Evolutionary conservation across 2,113 vertebrate genomes (phyloP), one percentile per base, ranked within the genome.

Genomic region (Chauna torquata): DNA sequence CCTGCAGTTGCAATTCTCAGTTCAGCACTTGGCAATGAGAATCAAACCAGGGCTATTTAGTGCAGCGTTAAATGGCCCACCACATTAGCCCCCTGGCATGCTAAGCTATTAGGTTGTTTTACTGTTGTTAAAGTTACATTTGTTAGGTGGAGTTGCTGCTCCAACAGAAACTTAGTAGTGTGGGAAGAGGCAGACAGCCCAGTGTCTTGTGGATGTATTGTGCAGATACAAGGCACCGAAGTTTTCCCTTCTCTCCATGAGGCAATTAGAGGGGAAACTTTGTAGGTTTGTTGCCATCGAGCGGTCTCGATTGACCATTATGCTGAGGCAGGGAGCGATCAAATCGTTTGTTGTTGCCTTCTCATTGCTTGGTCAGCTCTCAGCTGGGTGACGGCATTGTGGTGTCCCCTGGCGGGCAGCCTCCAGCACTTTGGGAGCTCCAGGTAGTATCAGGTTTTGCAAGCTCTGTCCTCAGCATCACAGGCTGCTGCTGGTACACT

Each of bases 71-170:
- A 98, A 98, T 98, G 98, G 98, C 96, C 97, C 92, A 82, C 97
- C 97, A 93, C 98, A 98, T 98, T 98, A 98, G 98, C 98, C 98
- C 98, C 98, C 98, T 96, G 98, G 98, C 97, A 98, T 62, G 98
- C 97, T 28, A 90, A 98, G 97, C 98, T 98, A 98, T 98, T 98
- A 98, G 97, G 92, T 95, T 98, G 98, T 97, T 98, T 98, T 97
- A 98, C 94, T 98, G 98, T 98, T 98, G 98, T 98, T 97, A 98
- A 98, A 98, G 98, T 98, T 98, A 92, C 98, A 98, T 98, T 98
- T 98, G 97, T 98, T 98, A 98, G 98, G 98, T 97, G 87, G 93
- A 98, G 97, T 97, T 96, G 96, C 96, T 98, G 97, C 96, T 98
- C 97, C 97, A 97, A 94, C 82, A 92, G 78, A 97, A 95, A 97